Evolutionary conservation across 2,888 invertebrate genomes (phyloP).

Genomic region (Apamea anceps): DNA sequence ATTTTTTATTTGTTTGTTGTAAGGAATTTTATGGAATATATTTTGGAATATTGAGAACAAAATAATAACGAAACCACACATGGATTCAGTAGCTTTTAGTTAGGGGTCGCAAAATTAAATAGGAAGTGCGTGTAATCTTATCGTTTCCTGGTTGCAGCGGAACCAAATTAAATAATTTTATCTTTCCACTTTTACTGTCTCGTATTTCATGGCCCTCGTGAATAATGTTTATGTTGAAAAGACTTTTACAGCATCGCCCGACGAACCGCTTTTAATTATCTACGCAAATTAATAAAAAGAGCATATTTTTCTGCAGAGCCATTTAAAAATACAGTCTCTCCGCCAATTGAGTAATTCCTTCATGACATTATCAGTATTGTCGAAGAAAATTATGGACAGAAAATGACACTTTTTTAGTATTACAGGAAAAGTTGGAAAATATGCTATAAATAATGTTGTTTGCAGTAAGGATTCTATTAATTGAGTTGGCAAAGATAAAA

Average conservation of each 20-base stretch:
- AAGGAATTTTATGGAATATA: too few relatives aligned
- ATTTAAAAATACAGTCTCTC: constrained; percentile 11
- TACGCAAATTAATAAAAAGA: constrained; percentile 35
- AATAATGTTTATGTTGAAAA: constrained; percentile 23
- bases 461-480: background rate
- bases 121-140: background rate
- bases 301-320: constrained; percentile 2
- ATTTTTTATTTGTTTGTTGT: background rate
- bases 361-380: constrained; percentile 12
- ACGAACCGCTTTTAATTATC: constrained; percentile 28
- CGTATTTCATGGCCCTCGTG: constrained; percentile 16
- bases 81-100: background rate
- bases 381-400: background rate
- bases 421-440: background rate
- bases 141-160: background rate
- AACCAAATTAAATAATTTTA: constrained; percentile 14
- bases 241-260: constrained; percentile 21
- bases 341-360: constrained; percentile 17
- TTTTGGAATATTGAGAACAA: background rate
- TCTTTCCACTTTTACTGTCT: background rate
- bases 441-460: constrained; percentile 14
- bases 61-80: background rate
- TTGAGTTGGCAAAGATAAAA: constrained; percentile 5
- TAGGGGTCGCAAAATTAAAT: background rate
- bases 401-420: background rate